A percentile compares a stretch with the other conserved stretches of the same genome.
Conservation (phyloP, 2,888 invertebrate genomes). For the Synanthedon vespiformis region DNA sequence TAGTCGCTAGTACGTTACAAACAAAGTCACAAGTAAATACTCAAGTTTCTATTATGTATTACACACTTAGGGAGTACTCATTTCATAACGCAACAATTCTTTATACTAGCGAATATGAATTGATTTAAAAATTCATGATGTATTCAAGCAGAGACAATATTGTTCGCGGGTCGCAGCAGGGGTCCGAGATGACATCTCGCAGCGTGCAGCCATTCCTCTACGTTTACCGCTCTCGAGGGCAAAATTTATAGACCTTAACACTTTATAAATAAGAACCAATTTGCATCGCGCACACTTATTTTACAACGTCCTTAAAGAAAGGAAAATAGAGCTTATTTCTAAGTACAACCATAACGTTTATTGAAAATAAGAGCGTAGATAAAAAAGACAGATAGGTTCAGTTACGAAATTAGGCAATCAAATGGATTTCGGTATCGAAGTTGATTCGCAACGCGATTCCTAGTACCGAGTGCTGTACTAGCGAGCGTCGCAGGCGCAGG, state of each 20-base stretch:
- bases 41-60: no score
- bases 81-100: slow-evolving; percentile 25
- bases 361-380: slow-evolving; percentile 59
- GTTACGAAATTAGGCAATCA: slow-evolving; percentile 62
- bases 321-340: slow-evolving; percentile 34
- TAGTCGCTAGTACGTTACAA: no score
- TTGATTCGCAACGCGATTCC: slow-evolving; percentile 43
- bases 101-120: slow-evolving; percentile 43
- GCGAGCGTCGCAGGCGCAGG: slow-evolving; percentile 36
- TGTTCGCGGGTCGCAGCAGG: slow-evolving; percentile 63
- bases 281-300: slow-evolving; percentile 11
- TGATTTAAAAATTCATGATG: slow-evolving; percentile 62
- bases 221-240: slow-evolving; percentile 24
- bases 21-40: no score
- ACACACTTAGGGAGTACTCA: neutral
- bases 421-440: slow-evolving; percentile 55
- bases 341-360: slow-evolving; percentile 33
- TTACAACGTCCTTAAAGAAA: slow-evolving; percentile 18
- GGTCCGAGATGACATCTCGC: slow-evolving; percentile 66
- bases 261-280: slow-evolving; percentile 19
- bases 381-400: slow-evolving; percentile 49
- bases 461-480: slow-evolving; percentile 11
- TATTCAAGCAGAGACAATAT: slow-evolving; percentile 64
- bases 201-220: slow-evolving; percentile 57
- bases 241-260: slow-evolving; percentile 14